Conservation (phyloP, 2,888 invertebrate species). For the Fragum fragum region DNA sequence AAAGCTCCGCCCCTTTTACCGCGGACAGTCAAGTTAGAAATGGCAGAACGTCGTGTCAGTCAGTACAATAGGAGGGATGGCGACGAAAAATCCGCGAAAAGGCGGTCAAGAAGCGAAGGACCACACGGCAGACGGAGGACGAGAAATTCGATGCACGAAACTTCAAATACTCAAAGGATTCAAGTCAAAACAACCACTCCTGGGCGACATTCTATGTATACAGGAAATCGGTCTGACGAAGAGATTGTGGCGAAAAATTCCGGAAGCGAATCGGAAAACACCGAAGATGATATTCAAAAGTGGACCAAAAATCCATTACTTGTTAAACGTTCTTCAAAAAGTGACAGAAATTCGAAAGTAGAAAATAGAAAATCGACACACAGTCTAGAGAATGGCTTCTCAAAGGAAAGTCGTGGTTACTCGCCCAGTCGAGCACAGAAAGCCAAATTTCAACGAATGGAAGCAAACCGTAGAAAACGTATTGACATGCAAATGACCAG, state of each 20-base stretch:
- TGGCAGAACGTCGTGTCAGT: slow-evolving; percentile 76
- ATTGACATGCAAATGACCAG: slow-evolving; percentile 81
- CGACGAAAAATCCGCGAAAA: slow-evolving; percentile 64
- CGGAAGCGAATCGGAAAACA: slow-evolving; percentile 75
- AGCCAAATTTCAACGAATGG: slow-evolving; percentile 80
- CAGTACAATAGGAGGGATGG: slow-evolving; percentile 50
- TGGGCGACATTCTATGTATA: slow-evolving; percentile 71
- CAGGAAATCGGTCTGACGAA: slow-evolving; percentile 70
- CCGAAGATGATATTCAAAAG: slow-evolving; percentile 73
- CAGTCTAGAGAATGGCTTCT: slow-evolving; percentile 55
- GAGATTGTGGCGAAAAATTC: slow-evolving; percentile 61
- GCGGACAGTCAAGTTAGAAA: slow-evolving; percentile 49
- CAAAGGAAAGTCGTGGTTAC: slow-evolving; percentile 68
- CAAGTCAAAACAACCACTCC: slow-evolving; percentile 44
- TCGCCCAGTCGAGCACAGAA: slow-evolving; percentile 58
- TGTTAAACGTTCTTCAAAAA: slow-evolving; percentile 71
- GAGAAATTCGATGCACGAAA: slow-evolving; percentile 72
- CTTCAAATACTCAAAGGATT: slow-evolving; percentile 48
- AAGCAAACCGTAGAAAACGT: slow-evolving; percentile 80
- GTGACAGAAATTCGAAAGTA: slow-evolving; percentile 67
- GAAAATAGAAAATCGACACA: slow-evolving; percentile 74
- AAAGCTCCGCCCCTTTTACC: slow-evolving; percentile 61
- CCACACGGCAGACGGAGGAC: slow-evolving; percentile 70
- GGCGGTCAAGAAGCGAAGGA: slow-evolving; percentile 80
- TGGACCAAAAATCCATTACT: slow-evolving; percentile 82